Evolutionary conservation across 1,140 invertebrate species (phyloP).

Genomic region (Megathymus violae): DNA sequence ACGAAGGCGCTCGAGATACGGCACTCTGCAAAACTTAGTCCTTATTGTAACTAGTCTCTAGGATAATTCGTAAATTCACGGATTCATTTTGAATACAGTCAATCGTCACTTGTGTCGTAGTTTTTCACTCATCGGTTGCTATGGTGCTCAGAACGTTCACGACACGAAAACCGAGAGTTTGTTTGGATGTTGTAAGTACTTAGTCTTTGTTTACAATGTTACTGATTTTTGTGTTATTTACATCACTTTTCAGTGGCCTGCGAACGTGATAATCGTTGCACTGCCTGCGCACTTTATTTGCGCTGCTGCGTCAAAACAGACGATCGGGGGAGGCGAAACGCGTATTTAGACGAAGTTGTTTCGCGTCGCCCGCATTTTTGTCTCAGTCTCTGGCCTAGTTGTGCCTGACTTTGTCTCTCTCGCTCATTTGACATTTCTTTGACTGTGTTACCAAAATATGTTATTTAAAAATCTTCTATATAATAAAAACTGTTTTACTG

Average conservation of each 20-base stretch:
- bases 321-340: constrained; percentile 51
- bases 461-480: constrained; percentile 27
- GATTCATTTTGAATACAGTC: constrained; percentile 66
- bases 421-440: constrained; percentile 54
- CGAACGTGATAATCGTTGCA: constrained; percentile 78
- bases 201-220: constrained; percentile 73
- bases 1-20: constrained; percentile 64
- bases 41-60: constrained; percentile 52
- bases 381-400: constrained; percentile 60
- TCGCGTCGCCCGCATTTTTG: constrained; percentile 49
- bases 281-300: constrained; percentile 77
- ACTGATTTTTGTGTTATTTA: constrained; percentile 76
- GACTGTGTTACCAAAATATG: constrained; percentile 48
- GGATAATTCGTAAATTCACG: constrained; percentile 63
- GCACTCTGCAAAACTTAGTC: constrained; percentile 66
- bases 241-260: constrained; percentile 77
- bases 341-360: constrained; percentile 47
- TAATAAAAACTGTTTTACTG: too few relatives aligned
- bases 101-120: constrained; percentile 77
- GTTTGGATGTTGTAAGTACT: constrained; percentile 50
- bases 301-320: constrained; percentile 80
- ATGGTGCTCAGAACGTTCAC: constrained; percentile 60
- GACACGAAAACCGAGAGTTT: constrained; percentile 47
- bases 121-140: constrained; percentile 69
- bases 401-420: constrained; percentile 47